Base-by-base conservation (phyloP, 2,113 vertebrate genomes). In the Melanocharis versteri region DNA sequence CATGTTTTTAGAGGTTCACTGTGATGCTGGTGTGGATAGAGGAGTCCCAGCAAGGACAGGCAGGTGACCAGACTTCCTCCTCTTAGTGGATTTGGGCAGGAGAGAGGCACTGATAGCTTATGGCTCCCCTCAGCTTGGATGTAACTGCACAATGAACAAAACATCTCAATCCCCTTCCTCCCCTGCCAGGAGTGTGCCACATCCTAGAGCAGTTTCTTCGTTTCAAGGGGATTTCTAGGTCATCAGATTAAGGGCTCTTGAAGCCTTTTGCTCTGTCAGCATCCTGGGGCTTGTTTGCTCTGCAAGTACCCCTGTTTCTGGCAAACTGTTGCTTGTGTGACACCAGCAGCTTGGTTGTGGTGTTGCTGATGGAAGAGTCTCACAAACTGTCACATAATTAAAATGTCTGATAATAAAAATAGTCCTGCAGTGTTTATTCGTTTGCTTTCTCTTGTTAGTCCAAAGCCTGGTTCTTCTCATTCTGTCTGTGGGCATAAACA, bases 401-500 rank as follows among this genome's bases (percentile, higher is more conserved):
- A 96, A 94, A 69, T 39, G 76, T 45, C 92, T 81, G 48, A 70
- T 75, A 94, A 93, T 87, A 95, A 96, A 96, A 95, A 89, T 89
- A 95, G 81, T 89, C 80, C 53, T 3, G 13, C 57, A 57, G 56
- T 82, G 83, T 95, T 96, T 94, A 90, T 93, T 93, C 79, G 39
- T 95, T 83, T 92, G 64, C 94, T 90, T 94, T 95, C 88, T 80
- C 88, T 93, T 40, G 53, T 92, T 81, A 37, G 61, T 72, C 37
- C 23, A 50, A 60, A 81, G 92, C 90, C 76, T 79, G 77, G 44
- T 83, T 83, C 93, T 57, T 60, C 69, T 93, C 83, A 39, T 83
- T 89, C 85, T 81, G 12, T 87, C 85, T 90, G 56, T 53, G 93
- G 77, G 47, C 92, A 91, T 72, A 95, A 94, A 94, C 88, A 96